These are phyloP conservation scores for Sandelia bainsii DNA, from an alignment of 2,797 vertebrate genomes.

Conservation along the genomic window DNA sequence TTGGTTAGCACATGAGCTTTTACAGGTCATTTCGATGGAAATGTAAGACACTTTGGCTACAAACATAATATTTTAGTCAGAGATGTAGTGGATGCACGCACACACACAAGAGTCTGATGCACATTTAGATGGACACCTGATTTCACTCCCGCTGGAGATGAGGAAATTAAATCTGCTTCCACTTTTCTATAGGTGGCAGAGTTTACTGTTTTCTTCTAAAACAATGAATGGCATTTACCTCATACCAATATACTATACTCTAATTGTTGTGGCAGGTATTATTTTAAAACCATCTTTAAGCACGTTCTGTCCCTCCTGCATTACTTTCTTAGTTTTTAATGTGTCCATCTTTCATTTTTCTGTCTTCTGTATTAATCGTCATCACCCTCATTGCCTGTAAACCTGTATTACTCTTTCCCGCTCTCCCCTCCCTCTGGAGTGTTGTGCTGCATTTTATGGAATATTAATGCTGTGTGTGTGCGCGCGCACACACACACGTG, in stretches of 20 bases:
- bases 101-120: too few relatives aligned
- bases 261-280: neutral
- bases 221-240: neutral
- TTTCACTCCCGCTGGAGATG: neutral
- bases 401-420: constrained; percentile 1
- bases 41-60: too few relatives aligned
- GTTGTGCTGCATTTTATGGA: constrained; percentile 53
- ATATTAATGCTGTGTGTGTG: constrained; percentile 46
- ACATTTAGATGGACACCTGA: too few relatives aligned
- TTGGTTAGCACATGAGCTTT: too few relatives aligned
- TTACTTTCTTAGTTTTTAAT: neutral
- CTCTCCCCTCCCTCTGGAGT: constrained; percentile 20
- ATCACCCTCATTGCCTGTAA: constrained; percentile 18
- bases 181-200: neutral
- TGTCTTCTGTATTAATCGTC: neutral
- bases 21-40: too few relatives aligned
- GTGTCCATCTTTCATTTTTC: constrained; percentile 3
- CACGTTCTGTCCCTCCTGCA: neutral
- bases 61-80: too few relatives aligned
- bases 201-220: neutral
- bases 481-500: neutral
- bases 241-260: neutral
- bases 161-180: neutral
- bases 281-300: neutral
- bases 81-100: too few relatives aligned